phyloP scores from a whole-genome alignment of 23 tunicate genomes.

The Clavelina lepadiformis region DNA sequence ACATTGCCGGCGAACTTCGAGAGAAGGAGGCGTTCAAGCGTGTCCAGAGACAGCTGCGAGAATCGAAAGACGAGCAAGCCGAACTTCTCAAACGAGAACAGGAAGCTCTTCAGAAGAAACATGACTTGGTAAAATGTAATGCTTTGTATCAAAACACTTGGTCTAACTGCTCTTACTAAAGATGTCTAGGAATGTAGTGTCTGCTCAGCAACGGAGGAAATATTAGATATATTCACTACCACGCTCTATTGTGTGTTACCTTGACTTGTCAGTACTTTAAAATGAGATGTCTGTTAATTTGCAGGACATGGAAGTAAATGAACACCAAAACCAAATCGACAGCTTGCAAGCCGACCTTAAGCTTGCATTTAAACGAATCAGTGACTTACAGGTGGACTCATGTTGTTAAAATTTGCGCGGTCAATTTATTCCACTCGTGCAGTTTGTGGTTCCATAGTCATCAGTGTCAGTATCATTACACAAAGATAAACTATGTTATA shows the following conservation, averaged over 20 bases:
- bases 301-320: slow-evolving; percentile 81
- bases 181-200: too few species aligned
- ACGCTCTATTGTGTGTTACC: too few species aligned
- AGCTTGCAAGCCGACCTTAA: slow-evolving; percentile 87
- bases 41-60: slow-evolving; percentile 64
- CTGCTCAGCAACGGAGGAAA: too few species aligned
- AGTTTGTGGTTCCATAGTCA: not conserved
- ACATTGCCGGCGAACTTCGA: slow-evolving; percentile 51
- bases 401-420: too few species aligned
- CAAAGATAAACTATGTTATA: too few species aligned
- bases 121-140: slow-evolving; percentile 43
- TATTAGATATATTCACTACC: too few species aligned
- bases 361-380: slow-evolving; percentile 90
- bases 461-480: not conserved
- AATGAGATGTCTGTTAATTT: too few species aligned
- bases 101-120: slow-evolving; percentile 73
- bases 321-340: slow-evolving; percentile 68
- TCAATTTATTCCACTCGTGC: too few species aligned
- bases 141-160: not conserved
- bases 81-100: slow-evolving; percentile 73
- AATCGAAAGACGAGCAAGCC: slow-evolving; percentile 71
- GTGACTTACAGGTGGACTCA: slow-evolving; percentile 64
- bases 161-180: not conserved
- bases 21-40: slow-evolving; percentile 71
- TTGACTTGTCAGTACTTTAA: too few species aligned